Evolutionary conservation across 2,797 vertebrate genomes (phyloP).

Genomic region (Fundulus diaphanus): DNA sequence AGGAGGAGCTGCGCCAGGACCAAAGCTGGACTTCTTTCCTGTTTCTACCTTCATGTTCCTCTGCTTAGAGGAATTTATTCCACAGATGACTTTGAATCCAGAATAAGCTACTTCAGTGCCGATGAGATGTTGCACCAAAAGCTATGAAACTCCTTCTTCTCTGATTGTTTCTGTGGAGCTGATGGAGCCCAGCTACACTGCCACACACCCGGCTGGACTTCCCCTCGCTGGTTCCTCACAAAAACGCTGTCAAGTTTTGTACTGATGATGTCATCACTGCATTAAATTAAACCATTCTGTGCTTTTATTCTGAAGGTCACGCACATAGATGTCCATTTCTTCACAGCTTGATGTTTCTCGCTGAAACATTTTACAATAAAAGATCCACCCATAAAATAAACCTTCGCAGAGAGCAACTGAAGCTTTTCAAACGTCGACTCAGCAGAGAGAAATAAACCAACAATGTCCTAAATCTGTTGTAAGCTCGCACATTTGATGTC

Average conservation of each 20-base stretch:
- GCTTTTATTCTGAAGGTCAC: slow-evolving; percentile 8
- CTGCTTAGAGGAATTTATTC: slow-evolving; percentile 1
- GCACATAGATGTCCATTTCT: background rate
- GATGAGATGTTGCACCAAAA: slow-evolving; percentile 5
- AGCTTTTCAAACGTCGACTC: background rate
- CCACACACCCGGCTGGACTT: slow-evolving; percentile 1
- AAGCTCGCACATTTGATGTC: background rate
- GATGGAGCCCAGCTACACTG: background rate
- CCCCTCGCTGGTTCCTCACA: too few relatives aligned
- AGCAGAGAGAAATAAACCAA: background rate
- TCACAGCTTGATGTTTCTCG: background rate
- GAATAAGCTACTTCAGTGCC: slow-evolving; percentile 47
- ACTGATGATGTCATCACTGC: background rate
- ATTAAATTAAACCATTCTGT: background rate
- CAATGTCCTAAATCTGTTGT: background rate
- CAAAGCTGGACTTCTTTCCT: slow-evolving; percentile 11
- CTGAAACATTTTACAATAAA: background rate
- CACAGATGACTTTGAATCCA: slow-evolving; percentile 13
- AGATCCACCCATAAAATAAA: background rate
- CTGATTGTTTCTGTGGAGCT: background rate
- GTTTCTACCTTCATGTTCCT: background rate
- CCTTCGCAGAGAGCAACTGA: too few relatives aligned
- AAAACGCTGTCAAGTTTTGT: background rate
- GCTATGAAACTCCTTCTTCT: background rate
- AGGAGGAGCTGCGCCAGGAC: slow-evolving; percentile 6